Base-by-base conservation (phyloP, 2,888 invertebrate genomes). In the Drosophila nigritarsus region DNA sequence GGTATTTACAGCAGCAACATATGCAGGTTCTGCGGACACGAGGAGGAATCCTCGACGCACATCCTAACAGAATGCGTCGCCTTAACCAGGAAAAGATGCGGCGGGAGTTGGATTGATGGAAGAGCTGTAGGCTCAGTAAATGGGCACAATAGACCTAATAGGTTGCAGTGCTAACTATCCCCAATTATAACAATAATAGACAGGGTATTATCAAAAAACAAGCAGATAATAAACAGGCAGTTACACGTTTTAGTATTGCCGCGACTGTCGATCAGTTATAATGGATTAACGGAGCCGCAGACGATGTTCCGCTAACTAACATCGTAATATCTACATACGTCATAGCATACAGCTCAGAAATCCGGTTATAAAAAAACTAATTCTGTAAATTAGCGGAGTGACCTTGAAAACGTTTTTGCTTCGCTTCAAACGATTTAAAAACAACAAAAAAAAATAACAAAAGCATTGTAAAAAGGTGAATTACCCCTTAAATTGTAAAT, bases 201-300 rank as follows among this genome's bases (percentile, higher is more conserved):
- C n/a, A 61, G 51, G 48, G 45, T 67, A 51, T 60, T n/a, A 1
- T 45, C 40, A 30, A n/a, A 30, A n/a, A 29, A 40, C 6, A 32
- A 7, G 24, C 53, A 20, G 60, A 61, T 75, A 79, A 72, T 71
- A 71, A 78, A 62, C 65, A 20, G 42, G 56, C 58, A 64, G 67
- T 55, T 40, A 30, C 13, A 9, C 38, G 51, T 38, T 63, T 86
- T 70, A 87, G 89, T 90, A 64, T 65, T 72, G 53, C 53, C 78
- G 76, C 73, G 73, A 49, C 72, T 34, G 53, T 73, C 89, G 63
- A 63, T 29, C 72, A 45, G 74, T 61, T 71, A 76, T 55, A 71
- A 82, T 82, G 88, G 75, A 38, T 15, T 42, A 56, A 29, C 48
- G 29, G 13, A 53, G 48, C 27, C 68, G 61, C 45, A 34, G 42